phyloP scores from a whole-genome alignment of 2,113 vertebrate species.

The Dasyprocta punctata region DNA sequence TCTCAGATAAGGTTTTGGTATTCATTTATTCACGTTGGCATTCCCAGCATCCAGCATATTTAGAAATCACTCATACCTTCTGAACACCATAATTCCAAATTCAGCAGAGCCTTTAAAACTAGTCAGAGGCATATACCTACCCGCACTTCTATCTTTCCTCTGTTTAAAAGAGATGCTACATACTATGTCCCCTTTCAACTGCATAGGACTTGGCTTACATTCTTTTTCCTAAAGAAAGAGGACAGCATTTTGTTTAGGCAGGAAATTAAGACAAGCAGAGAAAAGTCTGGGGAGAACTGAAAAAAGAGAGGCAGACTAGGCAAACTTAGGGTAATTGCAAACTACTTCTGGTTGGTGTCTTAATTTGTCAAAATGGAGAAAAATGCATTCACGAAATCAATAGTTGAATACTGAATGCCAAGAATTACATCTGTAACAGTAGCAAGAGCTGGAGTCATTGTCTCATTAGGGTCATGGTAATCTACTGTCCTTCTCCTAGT shows the following conservation, averaged over 20 bases:
- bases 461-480: conserved; percentile 8
- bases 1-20: neutral
- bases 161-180: conserved; percentile 11
- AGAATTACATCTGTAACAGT: neutral
- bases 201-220: neutral
- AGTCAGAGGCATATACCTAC: neutral
- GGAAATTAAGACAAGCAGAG: conserved; percentile 46
- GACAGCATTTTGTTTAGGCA: neutral
- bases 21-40: neutral
- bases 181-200: neutral
- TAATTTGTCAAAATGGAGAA: conserved; percentile 37
- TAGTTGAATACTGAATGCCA: conserved; percentile 38
- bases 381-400: conserved; percentile 50
- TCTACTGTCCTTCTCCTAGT: neutral
- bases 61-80: neutral
- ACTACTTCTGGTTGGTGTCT: conserved; percentile 17
- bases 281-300: conserved; percentile 17
- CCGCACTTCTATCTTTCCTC: neutral
- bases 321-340: conserved; percentile 44
- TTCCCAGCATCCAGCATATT: neutral
- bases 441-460: conserved; percentile 34
- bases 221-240: neutral
- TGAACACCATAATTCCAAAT: conserved; percentile 28
- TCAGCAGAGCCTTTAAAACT: conserved; percentile 35
- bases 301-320: neutral